Evolutionary conservation across 2,113 vertebrate genomes (phyloP).

Genomic region (Etia nguti): DNA sequence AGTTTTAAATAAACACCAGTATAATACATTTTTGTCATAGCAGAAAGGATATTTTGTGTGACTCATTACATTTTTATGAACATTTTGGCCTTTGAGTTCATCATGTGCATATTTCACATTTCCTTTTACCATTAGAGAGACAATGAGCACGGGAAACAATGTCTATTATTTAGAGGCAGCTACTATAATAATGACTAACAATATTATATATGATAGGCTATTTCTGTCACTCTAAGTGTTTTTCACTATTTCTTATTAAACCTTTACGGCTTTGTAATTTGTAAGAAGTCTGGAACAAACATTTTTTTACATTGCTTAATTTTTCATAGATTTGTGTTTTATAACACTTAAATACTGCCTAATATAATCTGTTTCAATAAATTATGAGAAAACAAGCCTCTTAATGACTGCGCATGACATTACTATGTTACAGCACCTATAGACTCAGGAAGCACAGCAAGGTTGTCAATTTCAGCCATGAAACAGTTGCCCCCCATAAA

Average conservation of each 20-base stretch:
- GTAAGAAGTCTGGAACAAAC: not conserved
- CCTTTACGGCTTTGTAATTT: not conserved
- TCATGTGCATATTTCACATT: not conserved
- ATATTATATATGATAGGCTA: not conserved
- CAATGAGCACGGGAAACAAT: constrained; percentile 39
- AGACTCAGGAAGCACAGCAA: not conserved
- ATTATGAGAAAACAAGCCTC: not conserved
- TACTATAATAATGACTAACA: constrained; percentile 22
- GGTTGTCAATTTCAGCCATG: not conserved
- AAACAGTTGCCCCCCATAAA: not conserved
- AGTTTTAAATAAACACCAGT: fast-evolving
- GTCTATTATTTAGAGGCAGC: constrained; percentile 2
- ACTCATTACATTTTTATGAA: not conserved
- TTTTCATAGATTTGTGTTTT: not conserved
- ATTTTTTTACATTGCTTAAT: not conserved
- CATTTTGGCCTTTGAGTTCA: not conserved
- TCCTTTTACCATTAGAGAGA: constrained; percentile 25
- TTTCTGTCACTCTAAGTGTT: not conserved
- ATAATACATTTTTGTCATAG: not conserved
- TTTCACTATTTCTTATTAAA: not conserved
- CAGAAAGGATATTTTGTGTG: not conserved
- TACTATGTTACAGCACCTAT: not conserved
- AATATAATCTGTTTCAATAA: not conserved
- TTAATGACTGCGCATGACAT: not conserved
- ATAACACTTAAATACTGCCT: not conserved